Base-by-base conservation (phyloP, 2,888 invertebrate species). In the Leptinotarsa haldemani region DNA sequence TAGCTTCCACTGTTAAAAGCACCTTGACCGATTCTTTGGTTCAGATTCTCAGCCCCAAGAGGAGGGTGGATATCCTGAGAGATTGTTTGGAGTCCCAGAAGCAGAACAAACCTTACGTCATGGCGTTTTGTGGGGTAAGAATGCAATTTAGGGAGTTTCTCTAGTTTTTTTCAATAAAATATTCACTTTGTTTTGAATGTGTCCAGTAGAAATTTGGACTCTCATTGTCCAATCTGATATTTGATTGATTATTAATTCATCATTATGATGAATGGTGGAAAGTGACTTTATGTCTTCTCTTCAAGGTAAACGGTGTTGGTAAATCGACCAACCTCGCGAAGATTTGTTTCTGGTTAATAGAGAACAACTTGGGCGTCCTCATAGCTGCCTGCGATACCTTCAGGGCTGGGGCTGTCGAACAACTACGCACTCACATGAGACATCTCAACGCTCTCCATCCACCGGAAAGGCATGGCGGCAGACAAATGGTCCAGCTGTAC, bases 331-430 rank as follows among this genome's bases (percentile, higher is more conserved):
- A 99, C 89, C 89, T 99, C 69, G 99, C 99, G 0, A 99, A 99
- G 92, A 98, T 99, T 81, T 97, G 98, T 83, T 99, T 99, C 89
- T 99, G 99, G 99, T 89, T 99, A 82, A 96, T 99, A 78, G 99
- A 99, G 89, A 99, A 99, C 88, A 95, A 96, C 82, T 92, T 97
- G 86, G 93, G 94, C 50, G 99, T 99, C 50, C 89, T 99, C 84
- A 98, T 99, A 78, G 99, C 99, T 9, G 99, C 99, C 22, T 99
- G 99, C 86, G 99, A 99, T 89, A 99, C 99, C 58, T 99, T 99
- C 90, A 92, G 99, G 82, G 99, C 99, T 1, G 99, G 99, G 74
- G 99, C 99, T 30, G 99, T 99, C 0, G 99, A 99, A 86, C 99
- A 99, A 87, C 90, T 99, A 80, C 91, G 98, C 53, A 99, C 99